A percentile compares a stretch with the other conserved stretches of the same genome.
phyloP scores from a whole-genome alignment of 2,797 vertebrate genomes.

The Hylomyscus alleni region DNA sequence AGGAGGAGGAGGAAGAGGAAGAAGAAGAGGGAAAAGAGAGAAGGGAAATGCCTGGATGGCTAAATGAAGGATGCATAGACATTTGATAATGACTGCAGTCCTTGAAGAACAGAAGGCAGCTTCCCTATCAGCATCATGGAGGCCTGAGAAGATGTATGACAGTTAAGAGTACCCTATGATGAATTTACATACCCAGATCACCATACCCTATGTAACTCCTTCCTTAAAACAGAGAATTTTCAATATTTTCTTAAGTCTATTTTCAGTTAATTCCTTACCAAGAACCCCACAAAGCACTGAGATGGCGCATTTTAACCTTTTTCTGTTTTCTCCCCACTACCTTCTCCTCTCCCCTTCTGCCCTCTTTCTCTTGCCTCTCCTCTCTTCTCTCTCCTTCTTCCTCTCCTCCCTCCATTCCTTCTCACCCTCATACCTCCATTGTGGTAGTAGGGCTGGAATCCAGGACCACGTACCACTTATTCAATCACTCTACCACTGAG shows the following conservation, averaged over 20 bases:
- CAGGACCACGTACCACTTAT: neutral
- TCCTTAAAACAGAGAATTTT: neutral
- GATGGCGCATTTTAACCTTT: neutral
- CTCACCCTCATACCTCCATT: neutral
- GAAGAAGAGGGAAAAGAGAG: no score
- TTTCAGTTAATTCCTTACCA: accelerated
- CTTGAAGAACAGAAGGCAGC: neutral
- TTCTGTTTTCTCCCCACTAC: neutral
- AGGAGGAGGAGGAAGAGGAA: neutral
- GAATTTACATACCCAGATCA: neutral
- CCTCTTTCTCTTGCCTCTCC: neutral
- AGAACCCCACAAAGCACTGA: neutral
- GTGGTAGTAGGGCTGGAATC: no score
- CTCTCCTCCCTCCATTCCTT: neutral
- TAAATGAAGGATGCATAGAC: neutral
- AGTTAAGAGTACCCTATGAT: neutral
- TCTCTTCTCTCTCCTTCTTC: neutral
- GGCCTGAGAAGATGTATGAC: neutral
- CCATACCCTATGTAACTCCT: neutral
- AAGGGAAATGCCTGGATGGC: no score
- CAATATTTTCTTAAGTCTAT: neutral
- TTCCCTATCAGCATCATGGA: neutral
- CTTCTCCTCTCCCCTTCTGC: no score
- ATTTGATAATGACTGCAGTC: neutral
- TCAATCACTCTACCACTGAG: neutral